Evolutionary conservation across 2,888 invertebrate species (phyloP), one percentile per base, ranked within the genome.

Genomic region (Hybos culiciformis): DNA sequence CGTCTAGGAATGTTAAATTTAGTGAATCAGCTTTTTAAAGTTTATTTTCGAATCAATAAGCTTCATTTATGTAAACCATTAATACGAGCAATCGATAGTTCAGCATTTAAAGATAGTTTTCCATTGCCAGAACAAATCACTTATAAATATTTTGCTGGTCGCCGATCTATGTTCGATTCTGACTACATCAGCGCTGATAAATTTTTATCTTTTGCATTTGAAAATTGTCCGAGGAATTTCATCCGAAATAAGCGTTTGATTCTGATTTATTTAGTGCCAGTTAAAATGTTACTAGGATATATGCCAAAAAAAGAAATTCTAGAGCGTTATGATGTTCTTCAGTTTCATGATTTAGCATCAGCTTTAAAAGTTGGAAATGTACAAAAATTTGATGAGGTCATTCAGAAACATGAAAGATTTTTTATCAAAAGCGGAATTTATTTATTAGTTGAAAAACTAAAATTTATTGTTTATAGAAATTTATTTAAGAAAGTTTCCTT

Each of bases 91-190:
- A 94, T 98, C 49, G 97, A 97, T 56, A 88, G 91, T 14, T 84
- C 88, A 14, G 80, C 83, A 1, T 81, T 87, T 49, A 91, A 90
- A 63, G 88, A 93, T 43, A 77, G 78, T 46, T 97, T 94, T 63
- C 81, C 87, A 2, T 66, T 94, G 46, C 83, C 91, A 9, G 96
- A 98, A 60, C 84, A 88, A 60, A 88, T 98, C 42, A 97, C 97
- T 0, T 98, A 94, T 66, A 86, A 86, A 59, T 96, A 96, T 66
- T 97, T 92, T 68, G 90, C 94, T 15, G 97, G 97, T 0, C 75
- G 96, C 23, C 96, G 97, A 63, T 90, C 93, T 3, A 96, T 98
- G 91, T 98, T 97, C 62, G 97, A 98, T 66, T 92, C 92, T 43
- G 91, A 97, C 61, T 93, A 93, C 59, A 82, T 83, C 62, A 75